Base-by-base conservation (phyloP, 2,113 vertebrate species). In the Mystacornis crossleyi region DNA sequence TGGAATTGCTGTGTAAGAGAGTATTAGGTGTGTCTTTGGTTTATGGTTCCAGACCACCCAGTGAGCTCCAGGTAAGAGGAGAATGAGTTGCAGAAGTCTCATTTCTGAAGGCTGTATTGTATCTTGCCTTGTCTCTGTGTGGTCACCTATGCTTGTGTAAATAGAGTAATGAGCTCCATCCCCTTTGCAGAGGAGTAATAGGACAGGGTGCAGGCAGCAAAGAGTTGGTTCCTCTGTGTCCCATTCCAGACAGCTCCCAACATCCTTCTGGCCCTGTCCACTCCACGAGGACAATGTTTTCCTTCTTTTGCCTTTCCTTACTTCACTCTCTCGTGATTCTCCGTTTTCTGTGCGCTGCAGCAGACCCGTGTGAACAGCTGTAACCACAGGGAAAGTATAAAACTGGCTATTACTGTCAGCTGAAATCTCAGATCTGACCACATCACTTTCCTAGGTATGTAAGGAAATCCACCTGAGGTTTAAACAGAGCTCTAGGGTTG, bases 21-120 rank as follows among this genome's bases (percentile, higher is more conserved):
- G 17, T 33, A 26, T 58, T 73, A 67, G 43, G 47, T 55, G 0
- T 53, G 42, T 19, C 34, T 93, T 75, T 61, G 24, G 1, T 69
- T 94, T 86, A 61, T 43, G 79, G 78, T 19, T 89, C 29, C 54
- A 66, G 84, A 90, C 92, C 90, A 96, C 92, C 87, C 74, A 85
- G 79, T 9, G 38, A 85, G 79, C 21, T 66, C 10, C 64, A 90
- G 75, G 61, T 50, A 50, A 95, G 65, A 58, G 71, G 67, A 45
- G 90, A 96, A 86, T 88, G 75, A 77, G 47, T 18, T 90, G 70
- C 71, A 66, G 55, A 86, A 81, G 40, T 66, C 89, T 71, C 24
- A 2, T 86, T 86, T 91, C 54, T 71, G 58, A 96, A 79, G 70
- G 66, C 73, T 92, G 28, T 24, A 24, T 64, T 93, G 8, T 67